These are phyloP conservation scores for Drosophila falleni DNA, from an alignment of 2,888 invertebrate species.

Conservation along the genomic window DNA sequence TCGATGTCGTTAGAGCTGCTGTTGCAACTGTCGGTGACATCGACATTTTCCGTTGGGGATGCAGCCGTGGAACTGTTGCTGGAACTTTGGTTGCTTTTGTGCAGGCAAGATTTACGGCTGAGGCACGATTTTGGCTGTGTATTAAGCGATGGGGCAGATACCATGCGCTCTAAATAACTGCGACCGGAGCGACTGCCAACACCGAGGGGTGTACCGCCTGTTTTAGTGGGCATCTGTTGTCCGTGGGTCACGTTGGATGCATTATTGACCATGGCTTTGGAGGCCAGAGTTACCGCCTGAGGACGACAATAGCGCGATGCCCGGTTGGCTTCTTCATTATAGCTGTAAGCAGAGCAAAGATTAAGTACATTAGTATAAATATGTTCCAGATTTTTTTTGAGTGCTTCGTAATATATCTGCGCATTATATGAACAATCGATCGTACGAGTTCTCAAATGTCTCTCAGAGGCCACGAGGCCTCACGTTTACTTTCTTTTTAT, in stretches of 20 bases:
- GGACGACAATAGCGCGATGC: conserved; percentile 84
- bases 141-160: conserved; percentile 82
- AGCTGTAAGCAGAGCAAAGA: conserved; percentile 67
- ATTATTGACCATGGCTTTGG: conserved; percentile 84
- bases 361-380: conserved; percentile 15
- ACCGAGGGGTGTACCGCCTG: conserved; percentile 67
- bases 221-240: conserved; percentile 59
- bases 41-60: conserved; percentile 30
- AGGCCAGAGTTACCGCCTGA: conserved; percentile 84
- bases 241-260: conserved; percentile 68
- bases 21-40: conserved; percentile 46
- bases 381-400: conserved; percentile 21
- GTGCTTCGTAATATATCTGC: conserved; percentile 33
- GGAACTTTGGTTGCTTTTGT: conserved; percentile 54
- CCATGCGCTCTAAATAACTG: conserved; percentile 76
- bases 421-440: conserved; percentile 49
- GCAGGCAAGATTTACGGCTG: conserved; percentile 83
- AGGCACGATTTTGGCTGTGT: conserved; percentile 87
- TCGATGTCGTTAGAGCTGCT: conserved; percentile 32
- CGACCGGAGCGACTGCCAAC: conserved; percentile 77
- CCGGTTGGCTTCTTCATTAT: conserved; percentile 83
- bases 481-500: conserved; percentile 62
- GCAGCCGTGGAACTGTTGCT: conserved; percentile 18
- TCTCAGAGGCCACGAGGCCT: conserved; percentile 34
- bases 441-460: conserved; percentile 28